Base-by-base conservation (phyloP, 2,888 invertebrate species). In the Leucania comma region DNA sequence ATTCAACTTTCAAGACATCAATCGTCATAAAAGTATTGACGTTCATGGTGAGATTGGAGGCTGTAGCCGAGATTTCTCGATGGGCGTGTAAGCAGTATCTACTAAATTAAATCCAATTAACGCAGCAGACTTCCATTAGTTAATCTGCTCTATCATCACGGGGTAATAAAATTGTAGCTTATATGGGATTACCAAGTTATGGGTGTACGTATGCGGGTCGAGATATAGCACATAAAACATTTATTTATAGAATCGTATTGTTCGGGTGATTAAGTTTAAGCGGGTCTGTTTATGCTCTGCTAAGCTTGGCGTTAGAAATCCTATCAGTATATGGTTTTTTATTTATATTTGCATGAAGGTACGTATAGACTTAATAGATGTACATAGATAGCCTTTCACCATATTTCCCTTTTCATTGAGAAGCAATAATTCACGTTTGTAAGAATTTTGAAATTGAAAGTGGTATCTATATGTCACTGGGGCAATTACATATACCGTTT, bases 81-180 rank as follows among this genome's bases (percentile, higher is more conserved):
- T 81, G 72, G 79, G 72, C 79, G 68, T 74, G 77, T 69, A 70
- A 78, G 75, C 81, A 76, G 82, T 81, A 82, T 42, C 38, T 85
- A 81, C 80, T 82, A 71, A 84, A 87, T 89, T 88, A 87, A 90
- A 90, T 90, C 87, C 89, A 91, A 92, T 93, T 92, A 92, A 90
- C 87, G 84, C 83, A 84, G 70, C 86, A 82, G 83, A 87, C 84
- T 83, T 77, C 89, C 86, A 90, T 93, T 91, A 90, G 88, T 89
- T 92, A 90, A 92, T 93, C 87, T 88, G 83, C 84, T 89, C 86
- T 82, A 92, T 92, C 90, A 91, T 91, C 87, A 83, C 72, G 69
- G 73, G 72, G 86, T 88, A 88, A 91, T 93, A 92, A 93, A 93
- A 91, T 78, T 83, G 84, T 86, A 88, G 87, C 83, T 89, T 88